phyloP scores from a whole-genome alignment of 2,888 invertebrate genomes.

The Carabus problematicus region DNA sequence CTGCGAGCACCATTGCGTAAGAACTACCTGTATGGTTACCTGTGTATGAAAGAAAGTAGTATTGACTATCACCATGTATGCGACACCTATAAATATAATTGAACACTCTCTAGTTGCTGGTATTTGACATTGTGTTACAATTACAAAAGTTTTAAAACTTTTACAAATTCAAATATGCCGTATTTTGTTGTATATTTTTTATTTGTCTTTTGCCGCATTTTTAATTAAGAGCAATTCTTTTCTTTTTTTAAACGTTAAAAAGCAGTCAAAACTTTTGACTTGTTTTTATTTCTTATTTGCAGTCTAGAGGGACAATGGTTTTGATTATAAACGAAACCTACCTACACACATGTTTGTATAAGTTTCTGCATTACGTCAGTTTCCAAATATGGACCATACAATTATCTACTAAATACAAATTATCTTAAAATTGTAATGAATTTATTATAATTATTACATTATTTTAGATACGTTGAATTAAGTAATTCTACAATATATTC shows the following conservation, averaged over 20 bases:
- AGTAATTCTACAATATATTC: no score
- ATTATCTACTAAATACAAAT: no score
- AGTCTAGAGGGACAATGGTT: constrained; percentile 30
- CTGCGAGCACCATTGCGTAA: constrained; percentile 37
- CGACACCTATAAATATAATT: constrained; percentile 23
- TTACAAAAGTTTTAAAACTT: no score
- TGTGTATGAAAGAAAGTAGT: constrained; percentile 32
- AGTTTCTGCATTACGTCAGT: constrained; percentile 41
- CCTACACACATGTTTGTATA: no score
- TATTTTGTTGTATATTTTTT: background rate
- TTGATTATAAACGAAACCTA: constrained; percentile 14
- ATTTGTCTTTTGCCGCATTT: background rate
- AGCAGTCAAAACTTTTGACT: background rate
- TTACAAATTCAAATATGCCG: background rate
- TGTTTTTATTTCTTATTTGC: constrained; percentile 7
- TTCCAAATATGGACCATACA: constrained; percentile 34
- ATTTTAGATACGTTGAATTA: no score
- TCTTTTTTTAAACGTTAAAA: no score
- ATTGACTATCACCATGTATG: constrained; percentile 15
- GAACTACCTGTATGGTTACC: constrained; percentile 40
- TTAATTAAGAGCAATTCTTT: background rate
- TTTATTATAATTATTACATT: no score
- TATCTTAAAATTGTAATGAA: no score
- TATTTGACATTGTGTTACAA: background rate
- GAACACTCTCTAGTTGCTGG: no score